Conservation (phyloP, 2,797 vertebrate species). For the Heteromormyrus szaboi region DNA sequence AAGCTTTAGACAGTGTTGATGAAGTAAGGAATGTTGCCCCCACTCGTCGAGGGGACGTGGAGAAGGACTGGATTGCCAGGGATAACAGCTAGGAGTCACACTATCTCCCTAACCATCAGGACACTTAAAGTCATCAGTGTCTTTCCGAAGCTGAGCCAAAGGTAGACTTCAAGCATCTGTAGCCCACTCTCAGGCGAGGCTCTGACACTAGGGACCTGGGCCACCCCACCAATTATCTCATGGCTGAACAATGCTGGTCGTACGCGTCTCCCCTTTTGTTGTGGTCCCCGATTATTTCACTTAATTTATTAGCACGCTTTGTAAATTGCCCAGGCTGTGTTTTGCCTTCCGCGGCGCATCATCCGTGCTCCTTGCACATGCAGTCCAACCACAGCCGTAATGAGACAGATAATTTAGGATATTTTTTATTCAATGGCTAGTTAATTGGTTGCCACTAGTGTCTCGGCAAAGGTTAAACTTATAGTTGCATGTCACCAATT, state of each 20-base stretch:
- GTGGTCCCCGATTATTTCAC: constrained; percentile 21
- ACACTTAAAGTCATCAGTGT: neutral
- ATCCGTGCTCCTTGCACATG: constrained; percentile 54
- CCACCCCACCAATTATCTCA: constrained; percentile 16
- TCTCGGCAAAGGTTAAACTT: constrained; percentile 72
- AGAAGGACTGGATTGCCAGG: neutral
- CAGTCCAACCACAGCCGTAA: constrained; percentile 59
- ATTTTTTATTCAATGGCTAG: constrained; percentile 67
- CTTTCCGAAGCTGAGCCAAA: neutral
- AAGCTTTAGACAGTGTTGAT: neutral
- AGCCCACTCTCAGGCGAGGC: neutral
- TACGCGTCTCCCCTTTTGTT: constrained; percentile 9
- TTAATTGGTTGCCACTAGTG: constrained; percentile 73
- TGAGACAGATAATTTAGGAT: constrained; percentile 74
- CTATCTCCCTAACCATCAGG: neutral
- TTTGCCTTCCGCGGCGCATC: constrained; percentile 44
- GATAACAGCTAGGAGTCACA: neutral
- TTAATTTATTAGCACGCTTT: constrained; percentile 33
- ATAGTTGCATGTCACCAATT: constrained; percentile 72
- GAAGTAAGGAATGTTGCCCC: neutral
- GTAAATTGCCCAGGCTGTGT: constrained; percentile 27
- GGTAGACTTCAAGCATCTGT: neutral
- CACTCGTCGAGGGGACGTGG: neutral
- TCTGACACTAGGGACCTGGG: neutral
- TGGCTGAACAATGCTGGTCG: neutral